A percentile compares a stretch with the other conserved stretches of the same genome.
phyloP scores from a whole-genome alignment of 2,113 vertebrate species.

The Phyllostomus hastatus region DNA sequence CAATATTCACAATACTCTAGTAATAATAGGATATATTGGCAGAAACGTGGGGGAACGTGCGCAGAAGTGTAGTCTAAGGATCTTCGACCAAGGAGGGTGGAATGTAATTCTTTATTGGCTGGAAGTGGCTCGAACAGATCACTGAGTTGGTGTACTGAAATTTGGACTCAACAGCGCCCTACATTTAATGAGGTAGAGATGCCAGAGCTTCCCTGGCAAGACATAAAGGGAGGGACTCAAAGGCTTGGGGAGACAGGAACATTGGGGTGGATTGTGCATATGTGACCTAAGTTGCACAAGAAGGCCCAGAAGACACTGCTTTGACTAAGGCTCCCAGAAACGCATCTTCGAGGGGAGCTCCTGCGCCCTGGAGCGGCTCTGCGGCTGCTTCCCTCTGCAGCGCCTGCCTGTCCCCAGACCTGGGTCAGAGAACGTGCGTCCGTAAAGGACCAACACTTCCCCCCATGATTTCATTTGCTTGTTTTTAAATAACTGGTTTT shows the following conservation, averaged over 20 bases:
- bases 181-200: neutral
- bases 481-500: neutral
- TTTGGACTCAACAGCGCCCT: neutral
- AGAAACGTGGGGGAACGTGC: neutral
- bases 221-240: neutral
- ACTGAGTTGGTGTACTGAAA: neutral
- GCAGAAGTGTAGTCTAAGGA: neutral
- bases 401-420: neutral
- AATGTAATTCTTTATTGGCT: neutral
- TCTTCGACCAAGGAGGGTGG: neutral
- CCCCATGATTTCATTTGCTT: neutral
- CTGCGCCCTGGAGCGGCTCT: neutral
- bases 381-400: neutral
- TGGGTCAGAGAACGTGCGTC: neutral
- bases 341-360: neutral
- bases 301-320: neutral
- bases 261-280: neutral
- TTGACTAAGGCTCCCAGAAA: neutral
- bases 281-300: neutral
- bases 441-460: neutral
- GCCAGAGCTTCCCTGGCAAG: neutral
- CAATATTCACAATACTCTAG: neutral
- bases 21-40: neutral
- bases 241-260: neutral
- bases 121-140: neutral